Conservation (phyloP, 2,113 vertebrate species). For the Prochilodus magdalenae region DNA sequence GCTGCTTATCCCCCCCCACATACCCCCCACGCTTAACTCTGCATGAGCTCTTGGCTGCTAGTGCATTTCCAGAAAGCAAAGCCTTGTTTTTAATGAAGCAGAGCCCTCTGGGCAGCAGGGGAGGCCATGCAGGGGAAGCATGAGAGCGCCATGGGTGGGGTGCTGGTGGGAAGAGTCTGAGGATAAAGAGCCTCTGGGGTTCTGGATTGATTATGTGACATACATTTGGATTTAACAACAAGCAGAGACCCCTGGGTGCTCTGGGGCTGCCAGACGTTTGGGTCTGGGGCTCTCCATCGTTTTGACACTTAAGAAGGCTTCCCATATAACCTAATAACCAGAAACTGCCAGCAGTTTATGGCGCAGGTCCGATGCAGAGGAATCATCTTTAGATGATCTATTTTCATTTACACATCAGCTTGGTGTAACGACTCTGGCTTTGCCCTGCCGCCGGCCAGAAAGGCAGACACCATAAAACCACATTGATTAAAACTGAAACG, state of each 20-base stretch:
- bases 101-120: conserved; percentile 61
- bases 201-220: conserved; percentile 68
- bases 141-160: conserved; percentile 49
- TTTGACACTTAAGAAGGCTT: conserved; percentile 8
- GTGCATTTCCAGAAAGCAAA: conserved; percentile 42
- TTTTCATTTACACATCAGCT: conserved; percentile 59
- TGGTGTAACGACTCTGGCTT: conserved; percentile 44
- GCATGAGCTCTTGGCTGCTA: conserved; percentile 36
- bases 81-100: conserved; percentile 70
- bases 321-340: conserved; percentile 33
- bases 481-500: conserved; percentile 53
- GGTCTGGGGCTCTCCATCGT: conserved; percentile 34
- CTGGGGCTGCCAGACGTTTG: conserved; percentile 37
- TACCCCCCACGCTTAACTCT: conserved; percentile 34
- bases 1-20: conserved; percentile 59
- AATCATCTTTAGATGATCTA: conserved; percentile 44
- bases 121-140: conserved; percentile 9
- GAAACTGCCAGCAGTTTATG: conserved; percentile 41
- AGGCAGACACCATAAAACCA: conserved; percentile 53
- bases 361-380: background rate
- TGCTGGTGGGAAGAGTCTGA: conserved; percentile 53
- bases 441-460: conserved; percentile 41
- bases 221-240: conserved; percentile 63
- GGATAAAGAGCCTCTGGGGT: conserved; percentile 52
- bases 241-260: conserved; percentile 9